These are phyloP conservation scores for Rhinichthys osculus DNA, from an alignment of 2,797 vertebrate species.

Conservation along the genomic window DNA sequence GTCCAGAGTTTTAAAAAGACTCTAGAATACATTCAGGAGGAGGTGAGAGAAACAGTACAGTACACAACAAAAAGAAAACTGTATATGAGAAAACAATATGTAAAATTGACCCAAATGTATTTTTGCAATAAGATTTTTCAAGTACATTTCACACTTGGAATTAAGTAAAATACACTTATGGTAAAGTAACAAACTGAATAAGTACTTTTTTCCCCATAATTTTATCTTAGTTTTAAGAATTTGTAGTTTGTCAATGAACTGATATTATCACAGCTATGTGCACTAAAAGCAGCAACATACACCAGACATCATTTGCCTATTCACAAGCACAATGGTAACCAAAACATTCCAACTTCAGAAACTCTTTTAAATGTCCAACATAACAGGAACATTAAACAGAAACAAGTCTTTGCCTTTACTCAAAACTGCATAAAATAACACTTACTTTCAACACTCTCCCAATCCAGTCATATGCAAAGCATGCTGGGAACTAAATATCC, in stretches of 20 bases:
- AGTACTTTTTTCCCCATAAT: no score
- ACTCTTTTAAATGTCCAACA: no score
- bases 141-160: background rate
- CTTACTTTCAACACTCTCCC: no score
- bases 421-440: no score
- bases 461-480: no score
- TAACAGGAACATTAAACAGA: no score
- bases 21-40: conserved; percentile 43
- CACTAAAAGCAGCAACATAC: no score
- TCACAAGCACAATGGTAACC: no score
- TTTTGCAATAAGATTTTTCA: background rate
- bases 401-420: no score
- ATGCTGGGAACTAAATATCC: no score
- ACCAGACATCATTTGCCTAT: no score
- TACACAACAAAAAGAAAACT: background rate
- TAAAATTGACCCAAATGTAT: background rate
- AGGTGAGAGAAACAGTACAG: conserved; percentile 49
- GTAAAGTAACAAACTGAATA: background rate
- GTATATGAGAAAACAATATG: background rate
- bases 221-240: background rate
- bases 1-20: background rate
- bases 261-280: background rate
- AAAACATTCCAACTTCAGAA: no score
- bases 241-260: background rate
- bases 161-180: background rate